These are phyloP conservation scores for Fukomys damarensis DNA, from an alignment of 2,113 vertebrate species.

Conservation along the genomic window DNA sequence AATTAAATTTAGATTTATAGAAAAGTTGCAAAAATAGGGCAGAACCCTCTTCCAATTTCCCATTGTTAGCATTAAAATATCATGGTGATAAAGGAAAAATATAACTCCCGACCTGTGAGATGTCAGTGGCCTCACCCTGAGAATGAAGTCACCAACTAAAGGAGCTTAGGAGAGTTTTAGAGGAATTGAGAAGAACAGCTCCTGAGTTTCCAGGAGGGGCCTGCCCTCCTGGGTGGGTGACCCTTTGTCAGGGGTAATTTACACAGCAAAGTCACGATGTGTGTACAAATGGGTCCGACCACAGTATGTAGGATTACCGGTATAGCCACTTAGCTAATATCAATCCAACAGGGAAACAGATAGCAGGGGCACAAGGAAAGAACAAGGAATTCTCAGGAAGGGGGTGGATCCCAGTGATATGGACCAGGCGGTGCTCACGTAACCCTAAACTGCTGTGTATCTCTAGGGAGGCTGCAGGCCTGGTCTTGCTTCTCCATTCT, in stretches of 20 bases:
- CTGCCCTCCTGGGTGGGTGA: too few relatives aligned
- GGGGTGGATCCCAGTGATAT: neutral
- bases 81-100: neutral
- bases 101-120: neutral
- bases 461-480: neutral
- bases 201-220: neutral
- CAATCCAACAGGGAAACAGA: neutral
- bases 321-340: neutral
- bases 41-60: neutral
- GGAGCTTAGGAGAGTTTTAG: neutral
- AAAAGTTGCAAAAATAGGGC: conserved; percentile 32
- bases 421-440: neutral
- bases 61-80: neutral
- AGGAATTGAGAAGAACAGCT: neutral
- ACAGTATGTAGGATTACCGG: neutral
- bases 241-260: neutral
- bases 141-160: neutral
- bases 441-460: neutral
- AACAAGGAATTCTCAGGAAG: neutral
- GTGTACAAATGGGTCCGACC: neutral
- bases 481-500: neutral
- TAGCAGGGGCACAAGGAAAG: neutral
- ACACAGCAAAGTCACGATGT: neutral
- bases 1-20: conserved; percentile 27
- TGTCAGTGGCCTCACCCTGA: neutral